phyloP scores from a whole-genome alignment of 1,140 invertebrate genomes.

The Luehdorfia chinensis region DNA sequence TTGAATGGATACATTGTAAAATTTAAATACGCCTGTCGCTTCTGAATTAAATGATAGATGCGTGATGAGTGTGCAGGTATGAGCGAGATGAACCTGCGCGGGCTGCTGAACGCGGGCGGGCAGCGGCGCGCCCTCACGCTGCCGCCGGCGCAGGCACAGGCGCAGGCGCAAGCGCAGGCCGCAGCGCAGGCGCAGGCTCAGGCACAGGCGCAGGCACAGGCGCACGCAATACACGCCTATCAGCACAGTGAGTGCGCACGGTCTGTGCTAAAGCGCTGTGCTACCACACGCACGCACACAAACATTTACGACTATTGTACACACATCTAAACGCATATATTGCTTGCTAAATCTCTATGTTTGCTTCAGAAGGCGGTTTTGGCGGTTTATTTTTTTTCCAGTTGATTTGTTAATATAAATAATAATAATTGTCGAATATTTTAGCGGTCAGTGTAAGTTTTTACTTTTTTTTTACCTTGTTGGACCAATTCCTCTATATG shows the following conservation, averaged over 20 bases:
- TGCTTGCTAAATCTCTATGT: too few species aligned
- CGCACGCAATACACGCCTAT: slow-evolving; percentile 48
- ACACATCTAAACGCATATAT: neutral
- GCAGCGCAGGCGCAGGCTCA: slow-evolving; percentile 42
- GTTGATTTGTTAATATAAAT: too few species aligned
- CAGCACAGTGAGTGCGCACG: slow-evolving; percentile 55
- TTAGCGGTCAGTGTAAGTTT: too few species aligned
- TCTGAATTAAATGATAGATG: too few species aligned
- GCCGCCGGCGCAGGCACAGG: slow-evolving; percentile 25
- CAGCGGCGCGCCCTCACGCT: slow-evolving; percentile 20
- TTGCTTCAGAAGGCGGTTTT: too few species aligned
- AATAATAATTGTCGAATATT: too few species aligned
- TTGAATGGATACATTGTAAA: too few species aligned
- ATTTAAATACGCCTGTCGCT: too few species aligned
- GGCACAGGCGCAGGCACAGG: too few species aligned
- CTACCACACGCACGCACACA: neutral
- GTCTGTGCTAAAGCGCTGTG: neutral
- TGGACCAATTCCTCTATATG: too few species aligned
- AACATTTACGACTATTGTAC: neutral
- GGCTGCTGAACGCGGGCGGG: slow-evolving; percentile 57
- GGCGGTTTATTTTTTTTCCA: too few species aligned
- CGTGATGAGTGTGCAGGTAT: slow-evolving; percentile 53
- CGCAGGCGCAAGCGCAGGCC: slow-evolving; percentile 33
- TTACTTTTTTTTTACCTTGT: too few species aligned
- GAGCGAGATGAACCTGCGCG: slow-evolving; percentile 70